Conservation (phyloP, 2,113 vertebrate species). For the Sphaerodactylus townsendi region DNA sequence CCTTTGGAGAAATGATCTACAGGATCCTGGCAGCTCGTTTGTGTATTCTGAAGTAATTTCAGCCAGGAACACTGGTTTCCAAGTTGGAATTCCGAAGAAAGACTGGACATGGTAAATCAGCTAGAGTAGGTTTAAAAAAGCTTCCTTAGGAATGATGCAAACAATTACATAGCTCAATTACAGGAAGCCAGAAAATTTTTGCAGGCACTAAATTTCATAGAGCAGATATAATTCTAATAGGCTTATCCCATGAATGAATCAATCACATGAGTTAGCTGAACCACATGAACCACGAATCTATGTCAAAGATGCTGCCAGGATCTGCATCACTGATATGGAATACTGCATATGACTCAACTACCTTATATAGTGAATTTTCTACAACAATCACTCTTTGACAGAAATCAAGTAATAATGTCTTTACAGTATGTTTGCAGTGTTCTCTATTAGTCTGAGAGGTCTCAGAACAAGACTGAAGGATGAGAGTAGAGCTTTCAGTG, state of each 20-base stretch:
- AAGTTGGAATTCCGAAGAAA: background rate
- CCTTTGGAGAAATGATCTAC: no score
- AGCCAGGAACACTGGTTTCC: background rate
- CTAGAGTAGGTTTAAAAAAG: background rate
- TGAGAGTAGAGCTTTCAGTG: no score
- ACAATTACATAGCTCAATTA: background rate
- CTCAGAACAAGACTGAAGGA: background rate
- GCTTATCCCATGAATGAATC: background rate
- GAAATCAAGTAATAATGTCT: background rate
- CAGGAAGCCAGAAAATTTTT: background rate
- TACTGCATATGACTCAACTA: background rate
- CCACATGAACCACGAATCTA: background rate
- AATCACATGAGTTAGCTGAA: background rate
- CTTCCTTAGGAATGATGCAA: background rate
- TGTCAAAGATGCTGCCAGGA: background rate
- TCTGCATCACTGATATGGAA: background rate
- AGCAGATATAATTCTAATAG: background rate
- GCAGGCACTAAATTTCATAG: background rate
- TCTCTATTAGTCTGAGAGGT: background rate
- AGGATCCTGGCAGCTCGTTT: no score
- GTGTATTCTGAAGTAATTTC: background rate
- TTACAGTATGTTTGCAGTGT: background rate
- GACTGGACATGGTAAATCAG: background rate
- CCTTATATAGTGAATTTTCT: background rate
- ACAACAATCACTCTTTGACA: background rate